Conservation (phyloP, 2,113 vertebrate genomes). For the Pyxicephalus adspersus region DNA sequence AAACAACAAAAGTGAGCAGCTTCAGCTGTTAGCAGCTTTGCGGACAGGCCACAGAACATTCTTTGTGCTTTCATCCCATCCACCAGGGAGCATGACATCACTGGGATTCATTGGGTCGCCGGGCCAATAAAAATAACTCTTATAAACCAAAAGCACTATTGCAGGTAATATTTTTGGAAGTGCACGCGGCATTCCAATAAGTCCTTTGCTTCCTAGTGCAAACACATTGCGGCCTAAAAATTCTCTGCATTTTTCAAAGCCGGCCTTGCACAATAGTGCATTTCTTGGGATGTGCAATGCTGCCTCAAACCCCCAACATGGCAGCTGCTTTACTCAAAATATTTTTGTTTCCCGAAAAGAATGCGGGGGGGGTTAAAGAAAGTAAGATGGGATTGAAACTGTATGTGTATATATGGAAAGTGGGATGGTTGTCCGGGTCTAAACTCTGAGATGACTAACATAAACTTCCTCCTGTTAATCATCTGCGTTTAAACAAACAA, state of each 20-base stretch:
- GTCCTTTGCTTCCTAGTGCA: slow-evolving; percentile 72
- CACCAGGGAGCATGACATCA: slow-evolving; percentile 70
- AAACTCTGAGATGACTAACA: not conserved
- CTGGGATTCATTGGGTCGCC: slow-evolving; percentile 61
- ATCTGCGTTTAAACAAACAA: not conserved
- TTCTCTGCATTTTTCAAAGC: slow-evolving; percentile 72
- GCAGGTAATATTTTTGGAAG: slow-evolving; percentile 75
- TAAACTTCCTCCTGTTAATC: not conserved
- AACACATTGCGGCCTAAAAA: slow-evolving; percentile 73
- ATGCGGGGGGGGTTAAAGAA: not conserved
- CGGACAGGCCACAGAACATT: slow-evolving; percentile 65
- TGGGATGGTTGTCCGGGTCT: not conserved
- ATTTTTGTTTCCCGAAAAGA: slow-evolving; percentile 41
- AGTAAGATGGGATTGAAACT: not conserved
- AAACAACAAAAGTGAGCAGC: slow-evolving; percentile 58
- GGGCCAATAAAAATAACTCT: slow-evolving; percentile 75
- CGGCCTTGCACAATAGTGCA: slow-evolving; percentile 65
- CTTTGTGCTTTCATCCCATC: slow-evolving; percentile 67
- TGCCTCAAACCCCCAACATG: slow-evolving; percentile 59
- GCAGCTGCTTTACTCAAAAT: slow-evolving; percentile 56
- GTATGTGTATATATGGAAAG: not conserved
- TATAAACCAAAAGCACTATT: slow-evolving; percentile 67
- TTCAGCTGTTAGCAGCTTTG: slow-evolving; percentile 60
- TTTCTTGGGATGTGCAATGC: slow-evolving; percentile 63
- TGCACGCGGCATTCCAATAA: slow-evolving; percentile 65